phyloP scores from a whole-genome alignment of 1,140 invertebrate species.

The Drosophila elegans region DNA sequence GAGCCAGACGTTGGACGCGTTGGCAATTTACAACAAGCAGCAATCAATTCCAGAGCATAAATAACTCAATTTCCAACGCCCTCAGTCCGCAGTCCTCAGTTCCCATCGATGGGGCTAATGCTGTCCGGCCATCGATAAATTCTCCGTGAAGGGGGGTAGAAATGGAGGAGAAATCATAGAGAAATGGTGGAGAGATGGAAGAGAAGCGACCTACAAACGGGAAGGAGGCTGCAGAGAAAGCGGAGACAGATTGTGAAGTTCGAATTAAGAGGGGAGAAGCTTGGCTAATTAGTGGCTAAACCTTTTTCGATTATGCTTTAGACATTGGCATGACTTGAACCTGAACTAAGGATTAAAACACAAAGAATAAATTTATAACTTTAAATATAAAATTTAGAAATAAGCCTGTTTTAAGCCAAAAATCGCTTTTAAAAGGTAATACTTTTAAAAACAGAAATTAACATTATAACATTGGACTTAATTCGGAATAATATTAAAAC shows the following conservation, averaged over 20 bases:
- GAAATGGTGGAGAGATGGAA: neutral
- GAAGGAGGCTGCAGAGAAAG: constrained; percentile 1
- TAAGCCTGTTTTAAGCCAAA: too few species aligned
- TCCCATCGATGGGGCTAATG: constrained; percentile 17
- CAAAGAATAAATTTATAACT: neutral
- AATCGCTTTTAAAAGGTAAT: too few species aligned
- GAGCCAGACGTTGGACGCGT: constrained; percentile 34
- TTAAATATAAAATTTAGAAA: too few species aligned
- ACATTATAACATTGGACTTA: too few species aligned
- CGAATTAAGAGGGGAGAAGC: constrained; percentile 7
- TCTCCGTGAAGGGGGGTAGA: constrained; percentile 17
- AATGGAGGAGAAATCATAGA: constrained; percentile 1
- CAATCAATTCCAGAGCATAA: constrained; percentile 78
- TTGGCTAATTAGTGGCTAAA: constrained; percentile 68
- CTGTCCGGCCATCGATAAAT: constrained; percentile 65
- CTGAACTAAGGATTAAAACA: too few species aligned
- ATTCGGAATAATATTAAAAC: too few species aligned
- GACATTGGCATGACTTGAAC: constrained; percentile 49
- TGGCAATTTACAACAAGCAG: constrained; percentile 74
- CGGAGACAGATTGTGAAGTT: constrained; percentile 44
- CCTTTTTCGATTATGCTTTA: constrained; percentile 55
- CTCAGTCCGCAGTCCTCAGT: constrained; percentile 4
- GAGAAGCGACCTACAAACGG: too few species aligned
- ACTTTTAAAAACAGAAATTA: too few species aligned
- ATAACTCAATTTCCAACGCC: constrained; percentile 74